Evolutionary conservation across 2,888 invertebrate genomes (phyloP), one percentile per base, ranked within the genome.

Genomic region (Cerceris ruficornis): DNA sequence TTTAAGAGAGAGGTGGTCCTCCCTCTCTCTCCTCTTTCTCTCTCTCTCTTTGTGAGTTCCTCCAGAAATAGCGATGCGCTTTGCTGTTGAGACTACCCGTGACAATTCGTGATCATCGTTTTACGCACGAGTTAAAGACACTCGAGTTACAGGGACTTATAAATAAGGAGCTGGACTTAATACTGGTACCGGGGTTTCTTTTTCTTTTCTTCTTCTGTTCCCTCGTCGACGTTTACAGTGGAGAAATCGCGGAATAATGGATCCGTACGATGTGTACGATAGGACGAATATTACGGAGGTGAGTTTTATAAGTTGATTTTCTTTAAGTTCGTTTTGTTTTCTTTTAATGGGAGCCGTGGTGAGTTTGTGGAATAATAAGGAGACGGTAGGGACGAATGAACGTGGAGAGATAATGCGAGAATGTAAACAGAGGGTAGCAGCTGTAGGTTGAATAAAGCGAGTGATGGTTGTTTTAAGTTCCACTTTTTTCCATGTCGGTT

Each of bases 211-310:
- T 5, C 5, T 46, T 46, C 13, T 1, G 13, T 46, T 13, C 2
- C 9, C 2, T 13, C 8, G 13, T 46, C 5, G 13, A 46, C 1
- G 46, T 46, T 13, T 46, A 46, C 9, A 46, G 46, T 46, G 46
- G 8, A 13, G 9, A 46, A 46, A 11, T 46, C 8, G 43, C 41
- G 8, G 14, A 50, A 62, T n/a, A 14, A 90, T 90, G 89, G 88
- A 89, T 78, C 77, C 86, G 13, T 89, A 87, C 66, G 80, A 74
- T 15, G 78, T 75, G 77, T 88, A 88, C 71, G 82, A 86, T 46
- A 87, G 83, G 68, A 82, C 78, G 39, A 86, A 88, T 59, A 78
- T 87, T 39, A 70, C 87, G 14, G 87, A 87, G 86, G 90, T 90
- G 72, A 90, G 88, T 87, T 7, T 28, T 28, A 28, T 28, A 28